A percentile compares a stretch with the other conserved stretches of the same genome.
Evolutionary conservation across 2,113 vertebrate species (phyloP).

Genomic region (Cryptotis parvus): DNA sequence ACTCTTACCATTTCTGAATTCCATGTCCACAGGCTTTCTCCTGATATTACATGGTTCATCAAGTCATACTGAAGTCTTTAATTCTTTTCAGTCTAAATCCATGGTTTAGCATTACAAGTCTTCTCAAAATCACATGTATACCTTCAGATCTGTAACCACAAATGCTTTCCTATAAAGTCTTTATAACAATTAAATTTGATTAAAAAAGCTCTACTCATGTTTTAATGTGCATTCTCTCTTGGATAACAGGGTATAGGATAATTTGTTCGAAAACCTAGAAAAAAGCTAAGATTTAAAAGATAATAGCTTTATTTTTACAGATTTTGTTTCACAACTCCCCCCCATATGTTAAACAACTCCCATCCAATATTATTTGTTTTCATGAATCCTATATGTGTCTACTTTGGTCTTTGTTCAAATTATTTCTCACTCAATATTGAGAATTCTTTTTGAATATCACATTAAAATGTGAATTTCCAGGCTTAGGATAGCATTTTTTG

Average conservation of each 20-base stretch:
- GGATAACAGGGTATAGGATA: not conserved
- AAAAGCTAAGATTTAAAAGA: not conserved
- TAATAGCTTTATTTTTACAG: too few relatives aligned
- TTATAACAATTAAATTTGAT: not conserved
- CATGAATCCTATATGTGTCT: not conserved
- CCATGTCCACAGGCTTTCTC: not conserved
- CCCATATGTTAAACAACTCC: not conserved
- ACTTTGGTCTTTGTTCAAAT: not conserved
- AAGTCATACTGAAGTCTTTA: not conserved
- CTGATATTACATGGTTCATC: not conserved
- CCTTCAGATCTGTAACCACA: not conserved
- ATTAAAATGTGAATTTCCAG: not conserved
- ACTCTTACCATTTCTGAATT: not conserved
- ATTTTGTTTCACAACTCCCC: not conserved
- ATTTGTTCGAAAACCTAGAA: not conserved
- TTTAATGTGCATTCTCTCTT: not conserved
- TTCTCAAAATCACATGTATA: not conserved
- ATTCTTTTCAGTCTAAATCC: not conserved
- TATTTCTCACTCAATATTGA: not conserved
- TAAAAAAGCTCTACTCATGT: not conserved
- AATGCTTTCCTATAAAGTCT: not conserved
- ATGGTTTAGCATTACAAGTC: not conserved
- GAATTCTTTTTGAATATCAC: not conserved
- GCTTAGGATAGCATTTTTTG: accelerated
- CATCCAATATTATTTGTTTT: too few relatives aligned